Evolutionary conservation across 2,888 invertebrate species (phyloP), one percentile per base, ranked within the genome.

Genomic region (Eugnorisma glareosa): DNA sequence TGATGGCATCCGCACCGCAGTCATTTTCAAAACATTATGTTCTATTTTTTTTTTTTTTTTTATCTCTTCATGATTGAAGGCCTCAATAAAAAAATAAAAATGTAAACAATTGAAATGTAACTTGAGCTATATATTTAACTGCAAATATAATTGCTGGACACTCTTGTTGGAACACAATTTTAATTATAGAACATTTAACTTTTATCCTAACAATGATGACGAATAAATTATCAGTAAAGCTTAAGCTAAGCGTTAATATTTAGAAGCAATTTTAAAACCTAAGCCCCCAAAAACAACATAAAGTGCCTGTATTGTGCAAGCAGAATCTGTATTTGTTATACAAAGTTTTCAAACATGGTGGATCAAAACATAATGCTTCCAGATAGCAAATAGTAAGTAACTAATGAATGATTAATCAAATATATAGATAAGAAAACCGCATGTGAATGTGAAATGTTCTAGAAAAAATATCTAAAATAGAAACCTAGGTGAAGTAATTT

Each of bases 371-470:
- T n/a, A 57, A 37, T 28, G 8, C 48, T 31, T 0, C 28, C 71
- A 37, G 28, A 18, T 28, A 24, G 28, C 3, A 35, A 45, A 15
- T 8, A 21, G 21, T n/a, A 35, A 1, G 21, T 71, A 57, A 4
- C 10, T 15, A 73, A 10, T 73, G 7, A 73, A n/a, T 35, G 43
- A 73, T 74, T 24, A 35, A 35, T 31, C 1, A 35, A 61, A 21
- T 35, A 73, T 21, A 37, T 57, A 59, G 73, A 24, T 75, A 73
- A 10, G 45, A 61, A 48, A 59, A 74, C 57, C 45, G 45, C 59
- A 75, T 48, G 37, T 37, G 57, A 24, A 57, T 73, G 21, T 43
- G 15, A 54, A 57, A 54, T 3, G 1, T 37, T 28, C 59, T 59
- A n/a, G 24, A 75, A 75, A 75, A 28, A 37, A 21, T 1, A 31